These are phyloP conservation scores for Tachina lurida DNA, from an alignment of 2,888 invertebrate genomes.

Conservation along the genomic window DNA sequence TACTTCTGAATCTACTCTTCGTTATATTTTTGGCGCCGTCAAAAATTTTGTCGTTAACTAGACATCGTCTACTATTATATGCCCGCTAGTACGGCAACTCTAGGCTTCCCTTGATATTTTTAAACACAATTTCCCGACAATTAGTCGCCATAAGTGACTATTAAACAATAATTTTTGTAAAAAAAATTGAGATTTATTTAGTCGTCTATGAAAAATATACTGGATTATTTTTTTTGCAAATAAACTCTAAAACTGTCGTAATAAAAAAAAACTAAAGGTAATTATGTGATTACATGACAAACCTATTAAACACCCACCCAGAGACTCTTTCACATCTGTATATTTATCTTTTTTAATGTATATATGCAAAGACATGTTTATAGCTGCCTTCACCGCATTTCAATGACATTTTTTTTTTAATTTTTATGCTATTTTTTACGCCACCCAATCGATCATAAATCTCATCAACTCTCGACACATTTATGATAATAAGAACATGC, in stretches of 20 bases:
- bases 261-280: conserved; percentile 16
- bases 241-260: background rate
- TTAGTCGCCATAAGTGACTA: background rate
- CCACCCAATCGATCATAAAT: conserved; percentile 78
- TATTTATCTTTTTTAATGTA: background rate
- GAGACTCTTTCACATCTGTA: background rate
- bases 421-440: conserved; percentile 55
- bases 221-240: background rate
- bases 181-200: background rate
- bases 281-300: background rate
- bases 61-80: no score
- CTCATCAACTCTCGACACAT: conserved; percentile 72
- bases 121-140: no score
- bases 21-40: no score
- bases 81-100: no score
- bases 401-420: conserved; percentile 44
- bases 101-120: no score
- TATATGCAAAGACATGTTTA: no score
- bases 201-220: background rate
- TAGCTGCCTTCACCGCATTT: background rate
- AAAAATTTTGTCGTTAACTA: no score
- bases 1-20: no score
- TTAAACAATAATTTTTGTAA: background rate
- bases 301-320: conserved; percentile 9
- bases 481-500: conserved; percentile 59